Percentiles rank a stretch among this genome's conserved stretches.
These are phyloP conservation scores for Cheilosia grossa DNA, from an alignment of 2,888 invertebrate species.

Conservation along the genomic window DNA sequence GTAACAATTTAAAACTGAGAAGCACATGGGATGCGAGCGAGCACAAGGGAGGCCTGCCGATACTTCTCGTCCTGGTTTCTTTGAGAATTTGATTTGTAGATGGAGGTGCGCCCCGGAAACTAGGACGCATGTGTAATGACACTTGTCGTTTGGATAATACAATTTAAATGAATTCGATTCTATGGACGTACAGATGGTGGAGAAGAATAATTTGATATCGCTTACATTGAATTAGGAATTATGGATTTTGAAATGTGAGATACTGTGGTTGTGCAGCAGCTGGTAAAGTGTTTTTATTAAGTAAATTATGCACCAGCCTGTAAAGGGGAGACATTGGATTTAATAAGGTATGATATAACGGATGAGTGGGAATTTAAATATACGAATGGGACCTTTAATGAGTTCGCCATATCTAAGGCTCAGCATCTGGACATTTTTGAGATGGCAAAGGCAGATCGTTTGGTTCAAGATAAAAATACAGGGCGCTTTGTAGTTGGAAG, in stretches of 20 bases:
- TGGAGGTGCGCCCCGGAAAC: not conserved
- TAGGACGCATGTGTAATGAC: constrained; percentile 10
- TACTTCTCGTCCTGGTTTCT: not conserved
- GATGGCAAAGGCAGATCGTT: too few relatives aligned
- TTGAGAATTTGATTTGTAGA: constrained; percentile 3
- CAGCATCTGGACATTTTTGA: too few relatives aligned
- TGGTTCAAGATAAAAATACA: too few relatives aligned
- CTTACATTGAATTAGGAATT: constrained; percentile 11
- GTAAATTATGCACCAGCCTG: not conserved
- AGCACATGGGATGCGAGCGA: not conserved
- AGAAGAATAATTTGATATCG: constrained; percentile 6
- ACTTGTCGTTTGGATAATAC: not conserved
- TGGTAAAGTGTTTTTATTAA: not conserved
- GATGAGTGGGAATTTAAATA: too few relatives aligned
- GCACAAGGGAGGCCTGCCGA: not conserved
- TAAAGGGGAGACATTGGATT: not conserved
- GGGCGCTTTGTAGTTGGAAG: too few relatives aligned
- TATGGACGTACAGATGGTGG: not conserved
- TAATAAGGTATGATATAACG: too few relatives aligned
- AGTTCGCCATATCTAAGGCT: too few relatives aligned
- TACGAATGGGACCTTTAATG: too few relatives aligned
- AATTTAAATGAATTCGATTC: constrained; percentile 2
- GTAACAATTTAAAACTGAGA: constrained; percentile 31
- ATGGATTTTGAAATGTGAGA: not conserved
- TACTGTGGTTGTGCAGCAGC: not conserved